Conservation (phyloP, 2,888 invertebrate genomes). For the Actias luna region DNA sequence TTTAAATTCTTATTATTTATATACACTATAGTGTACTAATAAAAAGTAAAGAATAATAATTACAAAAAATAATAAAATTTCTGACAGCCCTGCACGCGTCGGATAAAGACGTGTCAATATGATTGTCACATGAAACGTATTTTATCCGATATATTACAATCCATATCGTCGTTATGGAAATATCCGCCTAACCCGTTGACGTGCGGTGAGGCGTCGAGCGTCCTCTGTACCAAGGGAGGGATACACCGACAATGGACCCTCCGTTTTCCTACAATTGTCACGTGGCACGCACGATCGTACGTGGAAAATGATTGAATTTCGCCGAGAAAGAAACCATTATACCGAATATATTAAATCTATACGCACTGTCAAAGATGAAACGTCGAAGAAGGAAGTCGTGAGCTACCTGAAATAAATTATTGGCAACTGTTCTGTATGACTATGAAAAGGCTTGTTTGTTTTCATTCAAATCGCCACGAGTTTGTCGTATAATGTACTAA, state of each 20-base stretch:
- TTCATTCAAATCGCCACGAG: not conserved
- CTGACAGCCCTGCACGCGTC: not conserved
- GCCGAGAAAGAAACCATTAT: not conserved
- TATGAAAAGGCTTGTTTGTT: not conserved
- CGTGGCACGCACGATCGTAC: not conserved
- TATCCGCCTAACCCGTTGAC: not conserved
- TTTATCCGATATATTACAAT: constrained; percentile 10
- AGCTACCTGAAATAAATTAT: not conserved
- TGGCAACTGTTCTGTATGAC: not conserved
- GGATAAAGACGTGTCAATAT: constrained; percentile 9
- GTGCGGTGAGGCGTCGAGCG: not conserved
- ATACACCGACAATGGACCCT: not conserved
- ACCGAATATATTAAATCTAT: not conserved
- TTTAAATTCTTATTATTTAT: no score
- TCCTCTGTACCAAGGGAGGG: not conserved
- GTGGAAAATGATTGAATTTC: not conserved
- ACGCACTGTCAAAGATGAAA: not conserved
- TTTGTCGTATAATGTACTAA: not conserved
- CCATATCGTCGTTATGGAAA: constrained; percentile 11
- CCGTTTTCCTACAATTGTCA: not conserved
- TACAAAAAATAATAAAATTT: not conserved
- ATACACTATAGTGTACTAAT: no score
- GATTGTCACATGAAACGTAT: constrained; percentile 11
- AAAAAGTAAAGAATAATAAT: no score
- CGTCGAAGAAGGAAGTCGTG: not conserved